Evolutionary conservation across 2,888 invertebrate species (phyloP).

Genomic region (Stenodema calcarata): DNA sequence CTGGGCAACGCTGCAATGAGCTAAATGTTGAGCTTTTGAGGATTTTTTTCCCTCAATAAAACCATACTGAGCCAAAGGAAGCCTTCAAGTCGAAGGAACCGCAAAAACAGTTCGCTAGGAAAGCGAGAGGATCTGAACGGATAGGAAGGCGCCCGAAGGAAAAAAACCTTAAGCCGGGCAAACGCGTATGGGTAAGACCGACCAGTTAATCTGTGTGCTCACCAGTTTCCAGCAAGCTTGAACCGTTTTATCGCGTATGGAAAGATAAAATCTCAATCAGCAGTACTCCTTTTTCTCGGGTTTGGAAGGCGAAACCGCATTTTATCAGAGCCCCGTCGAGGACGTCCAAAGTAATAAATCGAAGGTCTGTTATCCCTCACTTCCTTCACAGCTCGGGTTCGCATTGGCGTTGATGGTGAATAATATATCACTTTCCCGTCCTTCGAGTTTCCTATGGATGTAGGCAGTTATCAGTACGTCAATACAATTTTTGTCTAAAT

Average conservation of each 20-base stretch:
- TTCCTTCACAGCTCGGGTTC: not conserved
- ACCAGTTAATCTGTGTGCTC: slow-evolving; percentile 5
- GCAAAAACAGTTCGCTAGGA: not conserved
- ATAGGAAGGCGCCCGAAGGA: not conserved
- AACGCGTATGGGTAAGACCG: not conserved
- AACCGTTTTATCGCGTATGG: not conserved
- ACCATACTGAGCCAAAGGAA: not conserved
- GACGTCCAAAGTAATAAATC: not conserved
- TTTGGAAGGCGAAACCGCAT: not conserved
- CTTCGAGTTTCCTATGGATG: too few species aligned
- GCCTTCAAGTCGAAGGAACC: not conserved
- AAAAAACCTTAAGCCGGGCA: not conserved
- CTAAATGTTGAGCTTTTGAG: not conserved
- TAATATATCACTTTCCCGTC: not conserved
- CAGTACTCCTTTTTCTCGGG: not conserved
- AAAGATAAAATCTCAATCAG: slow-evolving; percentile 21
- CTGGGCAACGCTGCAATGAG: not conserved
- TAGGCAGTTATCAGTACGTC: too few species aligned
- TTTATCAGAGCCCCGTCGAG: not conserved
- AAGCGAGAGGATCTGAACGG: not conserved
- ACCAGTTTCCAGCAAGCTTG: not conserved
- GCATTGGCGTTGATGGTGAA: not conserved
- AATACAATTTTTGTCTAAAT: too few species aligned
- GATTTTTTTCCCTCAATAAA: not conserved
- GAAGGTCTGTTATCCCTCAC: not conserved